phyloP scores from a whole-genome alignment of 1,140 invertebrate genomes.

The Trigoniulus corallinus region DNA sequence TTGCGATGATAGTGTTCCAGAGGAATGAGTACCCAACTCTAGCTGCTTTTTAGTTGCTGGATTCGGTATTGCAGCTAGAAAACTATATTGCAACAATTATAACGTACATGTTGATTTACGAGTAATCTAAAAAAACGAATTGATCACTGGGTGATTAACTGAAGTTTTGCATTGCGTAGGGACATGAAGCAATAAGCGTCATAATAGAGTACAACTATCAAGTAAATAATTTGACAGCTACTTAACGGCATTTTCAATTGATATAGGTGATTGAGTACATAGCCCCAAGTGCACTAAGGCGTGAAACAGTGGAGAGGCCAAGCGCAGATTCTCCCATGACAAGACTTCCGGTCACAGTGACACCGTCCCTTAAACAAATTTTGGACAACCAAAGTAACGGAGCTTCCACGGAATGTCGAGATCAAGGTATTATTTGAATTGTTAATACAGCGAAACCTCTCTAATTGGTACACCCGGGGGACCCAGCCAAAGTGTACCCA shows the following conservation, averaged over 20 bases:
- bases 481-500: too few relatives aligned
- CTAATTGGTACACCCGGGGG: too few relatives aligned
- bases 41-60: too few relatives aligned
- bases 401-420: neutral
- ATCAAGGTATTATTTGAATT: neutral
- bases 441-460: too few relatives aligned
- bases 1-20: too few relatives aligned
- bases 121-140: too few relatives aligned
- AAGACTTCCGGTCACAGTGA: conserved; percentile 21
- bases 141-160: too few relatives aligned
- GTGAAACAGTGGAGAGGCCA: conserved; percentile 40
- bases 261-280: conserved; percentile 21
- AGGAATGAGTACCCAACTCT: too few relatives aligned
- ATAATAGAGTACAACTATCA: conserved; percentile 17
- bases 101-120: too few relatives aligned
- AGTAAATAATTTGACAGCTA: conserved; percentile 19
- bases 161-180: too few relatives aligned
- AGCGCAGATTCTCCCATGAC: conserved; percentile 22
- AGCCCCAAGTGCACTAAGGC: conserved; percentile 34
- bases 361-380: conserved; percentile 23
- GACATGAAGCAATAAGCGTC: neutral
- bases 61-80: too few relatives aligned
- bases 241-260: conserved; percentile 13
- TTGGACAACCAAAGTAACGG: conserved; percentile 15
- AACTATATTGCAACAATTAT: too few relatives aligned